A percentile compares a stretch with the other conserved stretches of the same genome.
These are phyloP conservation scores for Vidua macroura DNA, from an alignment of 2,113 vertebrate genomes.

Conservation along the genomic window DNA sequence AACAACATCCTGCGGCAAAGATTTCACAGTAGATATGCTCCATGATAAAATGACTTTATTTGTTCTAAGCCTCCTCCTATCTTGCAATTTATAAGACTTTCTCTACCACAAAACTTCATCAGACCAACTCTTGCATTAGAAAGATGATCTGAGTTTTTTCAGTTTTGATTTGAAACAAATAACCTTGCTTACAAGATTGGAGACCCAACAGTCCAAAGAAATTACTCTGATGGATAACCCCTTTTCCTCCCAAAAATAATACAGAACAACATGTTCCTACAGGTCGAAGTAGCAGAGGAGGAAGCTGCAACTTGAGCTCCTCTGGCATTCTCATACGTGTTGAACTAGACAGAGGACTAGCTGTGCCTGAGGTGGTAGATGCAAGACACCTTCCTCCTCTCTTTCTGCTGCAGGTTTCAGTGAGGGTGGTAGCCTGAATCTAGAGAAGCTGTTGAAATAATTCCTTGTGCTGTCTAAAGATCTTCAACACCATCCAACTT, in stretches of 20 bases:
- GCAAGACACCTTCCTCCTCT: background rate
- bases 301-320: background rate
- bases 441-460: background rate
- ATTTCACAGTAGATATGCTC: background rate
- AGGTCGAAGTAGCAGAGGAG: background rate
- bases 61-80: background rate
- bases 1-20: background rate
- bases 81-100: background rate
- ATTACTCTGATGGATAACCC: background rate
- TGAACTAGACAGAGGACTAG: slow-evolving; percentile 4
- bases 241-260: background rate
- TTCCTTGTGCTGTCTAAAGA: background rate
- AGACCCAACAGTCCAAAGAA: background rate
- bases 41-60: background rate
- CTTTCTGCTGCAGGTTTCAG: background rate
- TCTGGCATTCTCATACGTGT: background rate
- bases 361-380: background rate
- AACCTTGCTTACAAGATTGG: background rate
- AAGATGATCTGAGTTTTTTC: background rate
- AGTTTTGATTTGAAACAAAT: background rate
- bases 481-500: background rate
- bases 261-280: background rate
- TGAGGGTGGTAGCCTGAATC: background rate
- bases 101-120: background rate
- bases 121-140: background rate